A percentile compares a stretch with the other conserved stretches of the same genome.
Evolutionary conservation across 2,888 invertebrate genomes (phyloP).

Genomic region (Coecobrya sp.): DNA sequence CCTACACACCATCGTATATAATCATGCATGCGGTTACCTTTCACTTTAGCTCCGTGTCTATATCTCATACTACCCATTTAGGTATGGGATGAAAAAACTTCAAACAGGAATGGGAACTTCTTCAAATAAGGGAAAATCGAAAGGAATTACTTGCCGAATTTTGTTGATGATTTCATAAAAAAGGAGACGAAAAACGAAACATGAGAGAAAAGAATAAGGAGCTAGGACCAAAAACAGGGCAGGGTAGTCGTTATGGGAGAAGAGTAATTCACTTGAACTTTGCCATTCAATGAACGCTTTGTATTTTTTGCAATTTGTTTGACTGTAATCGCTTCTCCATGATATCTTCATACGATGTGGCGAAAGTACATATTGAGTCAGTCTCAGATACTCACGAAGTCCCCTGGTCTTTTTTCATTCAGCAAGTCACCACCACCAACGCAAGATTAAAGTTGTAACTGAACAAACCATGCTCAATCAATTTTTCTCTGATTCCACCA

Average conservation of each 20-base stretch:
- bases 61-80: background rate
- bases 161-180: slow-evolving; percentile 38
- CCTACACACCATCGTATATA: background rate
- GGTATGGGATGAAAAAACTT: background rate
- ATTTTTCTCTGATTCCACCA: background rate
- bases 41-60: slow-evolving; percentile 3
- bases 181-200: background rate
- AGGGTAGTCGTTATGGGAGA: background rate
- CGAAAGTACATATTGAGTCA: background rate
- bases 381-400: background rate
- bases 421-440: slow-evolving; percentile 3
- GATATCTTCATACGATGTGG: background rate
- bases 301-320: slow-evolving; percentile 20
- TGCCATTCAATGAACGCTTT: slow-evolving; percentile 56
- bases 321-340: slow-evolving; percentile 10
- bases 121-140: slow-evolving; percentile 19
- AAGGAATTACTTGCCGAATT: slow-evolving; percentile 28
- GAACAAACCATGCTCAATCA: background rate
- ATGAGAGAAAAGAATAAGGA: background rate
- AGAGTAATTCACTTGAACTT: slow-evolving; percentile 56
- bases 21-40: no score
- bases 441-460: background rate
- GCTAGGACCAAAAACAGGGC: no score
- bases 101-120: slow-evolving; percentile 20
- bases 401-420: background rate